Percentiles rank a stretch among this genome's conserved stretches.
Evolutionary conservation across 2,888 invertebrate species (phyloP).

Genomic region (Linnaemya vulpina): DNA sequence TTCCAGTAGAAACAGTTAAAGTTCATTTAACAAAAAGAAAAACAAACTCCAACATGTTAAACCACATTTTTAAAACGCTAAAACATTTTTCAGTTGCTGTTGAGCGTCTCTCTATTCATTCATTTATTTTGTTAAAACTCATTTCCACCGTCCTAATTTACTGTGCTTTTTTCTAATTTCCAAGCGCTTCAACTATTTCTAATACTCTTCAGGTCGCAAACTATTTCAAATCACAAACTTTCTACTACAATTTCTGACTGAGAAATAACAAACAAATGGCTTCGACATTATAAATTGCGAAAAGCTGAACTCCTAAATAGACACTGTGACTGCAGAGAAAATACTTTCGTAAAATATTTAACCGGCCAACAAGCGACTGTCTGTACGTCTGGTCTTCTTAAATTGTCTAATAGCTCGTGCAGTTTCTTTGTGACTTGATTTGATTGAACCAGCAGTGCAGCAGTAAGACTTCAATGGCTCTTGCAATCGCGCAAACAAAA

Average conservation of each 20-base stretch:
- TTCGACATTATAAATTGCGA: neutral
- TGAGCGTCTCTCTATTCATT: neutral
- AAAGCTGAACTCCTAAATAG: neutral
- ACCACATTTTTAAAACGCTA: too few relatives aligned
- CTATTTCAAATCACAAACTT: neutral
- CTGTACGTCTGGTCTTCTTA: neutral
- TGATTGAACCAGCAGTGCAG: neutral
- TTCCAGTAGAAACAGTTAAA: too few relatives aligned
- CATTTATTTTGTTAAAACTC: neutral
- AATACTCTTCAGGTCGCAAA: neutral
- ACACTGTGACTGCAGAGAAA: neutral
- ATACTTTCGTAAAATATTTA: neutral
- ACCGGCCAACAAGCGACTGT: neutral
- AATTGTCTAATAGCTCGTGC: neutral
- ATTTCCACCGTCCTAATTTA: neutral
- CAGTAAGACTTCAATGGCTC: neutral
- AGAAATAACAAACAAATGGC: neutral
- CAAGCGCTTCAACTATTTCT: neutral
- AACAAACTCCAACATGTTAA: too few relatives aligned
- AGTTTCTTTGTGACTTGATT: neutral
- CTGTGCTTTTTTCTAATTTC: neutral
- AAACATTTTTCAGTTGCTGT: too few relatives aligned
- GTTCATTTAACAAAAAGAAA: too few relatives aligned
- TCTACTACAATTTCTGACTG: neutral
- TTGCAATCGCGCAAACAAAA: constrained; percentile 1